Percentiles rank a stretch among this genome's conserved stretches.
These are phyloP conservation scores for Chaetura pelagica DNA, from an alignment of 2,113 vertebrate genomes.

Conservation along the genomic window DNA sequence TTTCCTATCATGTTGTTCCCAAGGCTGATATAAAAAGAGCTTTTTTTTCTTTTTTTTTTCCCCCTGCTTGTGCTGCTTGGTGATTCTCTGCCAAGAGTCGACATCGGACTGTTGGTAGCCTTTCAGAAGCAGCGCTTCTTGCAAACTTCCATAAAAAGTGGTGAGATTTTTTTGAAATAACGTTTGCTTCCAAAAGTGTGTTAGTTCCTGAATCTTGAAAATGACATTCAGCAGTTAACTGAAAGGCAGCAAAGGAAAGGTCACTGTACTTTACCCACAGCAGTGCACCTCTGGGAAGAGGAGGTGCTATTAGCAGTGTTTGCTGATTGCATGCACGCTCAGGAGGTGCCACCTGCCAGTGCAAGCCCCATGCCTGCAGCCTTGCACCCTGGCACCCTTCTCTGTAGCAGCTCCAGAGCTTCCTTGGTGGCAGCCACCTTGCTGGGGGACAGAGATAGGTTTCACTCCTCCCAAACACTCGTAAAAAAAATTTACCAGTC, in stretches of 20 bases:
- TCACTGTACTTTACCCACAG: background rate
- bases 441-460: background rate
- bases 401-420: background rate
- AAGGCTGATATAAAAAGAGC: background rate
- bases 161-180: background rate
- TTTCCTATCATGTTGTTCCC: background rate
- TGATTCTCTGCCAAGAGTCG: background rate
- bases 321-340: fast-evolving
- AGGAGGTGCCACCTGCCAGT: background rate
- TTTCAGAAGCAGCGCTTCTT: background rate
- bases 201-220: background rate
- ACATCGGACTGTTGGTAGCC: background rate
- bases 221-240: background rate
- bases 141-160: background rate
- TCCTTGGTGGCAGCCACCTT: too few relatives aligned
- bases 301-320: background rate
- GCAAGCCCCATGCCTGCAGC: background rate
- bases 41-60: background rate
- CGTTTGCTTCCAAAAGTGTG: background rate
- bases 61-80: background rate
- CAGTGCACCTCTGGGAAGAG: background rate
- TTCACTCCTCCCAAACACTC: background rate
- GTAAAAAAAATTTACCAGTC: background rate
- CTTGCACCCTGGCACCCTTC: background rate
- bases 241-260: background rate